These are phyloP conservation scores for Phrynosoma platyrhinos DNA, from an alignment of 2,113 vertebrate species.

Conservation along the genomic window DNA sequence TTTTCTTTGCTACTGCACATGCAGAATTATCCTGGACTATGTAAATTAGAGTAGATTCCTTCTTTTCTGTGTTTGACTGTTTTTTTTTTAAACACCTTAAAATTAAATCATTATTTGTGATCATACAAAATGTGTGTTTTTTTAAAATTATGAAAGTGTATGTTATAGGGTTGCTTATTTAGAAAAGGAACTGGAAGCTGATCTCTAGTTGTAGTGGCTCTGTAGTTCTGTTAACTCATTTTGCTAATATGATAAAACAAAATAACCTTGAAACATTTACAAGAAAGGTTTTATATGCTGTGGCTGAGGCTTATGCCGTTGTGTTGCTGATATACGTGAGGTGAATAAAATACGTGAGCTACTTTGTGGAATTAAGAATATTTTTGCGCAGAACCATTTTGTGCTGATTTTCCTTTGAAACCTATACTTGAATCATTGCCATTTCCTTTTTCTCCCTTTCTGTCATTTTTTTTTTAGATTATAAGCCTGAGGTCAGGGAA, in stretches of 20 bases:
- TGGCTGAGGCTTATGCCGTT: background rate
- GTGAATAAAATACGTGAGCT: background rate
- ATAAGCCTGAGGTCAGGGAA: too few relatives aligned
- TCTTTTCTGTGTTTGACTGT: background rate
- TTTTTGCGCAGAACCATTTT: background rate
- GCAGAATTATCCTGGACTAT: background rate
- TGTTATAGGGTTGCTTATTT: background rate
- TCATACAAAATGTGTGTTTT: background rate
- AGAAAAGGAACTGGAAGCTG: background rate
- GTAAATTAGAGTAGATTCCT: background rate
- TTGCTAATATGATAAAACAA: background rate
- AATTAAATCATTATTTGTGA: background rate
- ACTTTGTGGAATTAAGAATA: background rate
- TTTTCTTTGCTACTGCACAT: background rate
- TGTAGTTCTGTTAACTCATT: background rate
- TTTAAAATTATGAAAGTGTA: too few relatives aligned
- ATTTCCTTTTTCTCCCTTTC: too few relatives aligned
- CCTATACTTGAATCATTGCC: background rate
- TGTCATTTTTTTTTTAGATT: too few relatives aligned
- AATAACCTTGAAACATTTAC: background rate
- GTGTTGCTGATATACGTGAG: background rate
- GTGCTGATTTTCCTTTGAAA: background rate
- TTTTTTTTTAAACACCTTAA: too few relatives aligned
- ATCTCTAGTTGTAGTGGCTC: background rate
- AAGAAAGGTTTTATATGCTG: background rate